A percentile compares a stretch with the other conserved stretches of the same genome.
Conservation (phyloP, 2,888 invertebrate genomes). For the Uropetala carovei region DNA sequence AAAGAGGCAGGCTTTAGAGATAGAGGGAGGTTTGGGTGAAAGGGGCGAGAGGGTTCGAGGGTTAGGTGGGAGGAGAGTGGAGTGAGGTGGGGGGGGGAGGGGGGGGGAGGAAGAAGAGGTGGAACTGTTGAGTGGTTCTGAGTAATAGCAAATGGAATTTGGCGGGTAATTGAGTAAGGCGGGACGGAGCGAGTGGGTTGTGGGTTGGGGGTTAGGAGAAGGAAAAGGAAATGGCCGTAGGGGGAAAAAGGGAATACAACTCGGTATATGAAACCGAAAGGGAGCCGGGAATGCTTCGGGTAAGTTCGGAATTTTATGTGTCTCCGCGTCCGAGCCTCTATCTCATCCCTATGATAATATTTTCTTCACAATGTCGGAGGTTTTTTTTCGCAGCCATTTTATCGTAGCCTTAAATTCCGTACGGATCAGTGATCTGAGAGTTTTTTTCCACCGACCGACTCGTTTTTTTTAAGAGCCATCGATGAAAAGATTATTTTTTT, state of each 20-base stretch:
- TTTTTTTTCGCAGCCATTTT: too few species aligned
- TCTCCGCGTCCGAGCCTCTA: too few species aligned
- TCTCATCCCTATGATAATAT: too few species aligned
- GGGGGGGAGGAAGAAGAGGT: neutral
- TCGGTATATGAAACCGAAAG: neutral
- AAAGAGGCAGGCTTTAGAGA: too few species aligned
- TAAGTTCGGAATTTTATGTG: too few species aligned
- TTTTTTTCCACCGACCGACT: too few species aligned
- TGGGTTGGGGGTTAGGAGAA: neutral
- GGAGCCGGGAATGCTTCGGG: too few species aligned
- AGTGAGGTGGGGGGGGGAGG: neutral
- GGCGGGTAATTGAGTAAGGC: neutral
- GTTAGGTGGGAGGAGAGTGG: neutral
- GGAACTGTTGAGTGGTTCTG: neutral
- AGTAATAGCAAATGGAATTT: neutral
- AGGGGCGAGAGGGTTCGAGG: constrained; percentile 66
- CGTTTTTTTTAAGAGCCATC: too few species aligned
- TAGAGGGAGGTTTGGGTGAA: constrained; percentile 71
- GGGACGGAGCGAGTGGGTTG: neutral
- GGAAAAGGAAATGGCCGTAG: constrained; percentile 52
- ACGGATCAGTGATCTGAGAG: too few species aligned
- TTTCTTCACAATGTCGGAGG: too few species aligned
- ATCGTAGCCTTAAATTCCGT: too few species aligned
- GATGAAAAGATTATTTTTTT: too few species aligned
- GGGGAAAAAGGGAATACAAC: constrained; percentile 66